Percentiles rank a stretch among this genome's conserved stretches.
Conservation (phyloP, 1,140 invertebrate species). For the Probaryconus sp. region DNA sequence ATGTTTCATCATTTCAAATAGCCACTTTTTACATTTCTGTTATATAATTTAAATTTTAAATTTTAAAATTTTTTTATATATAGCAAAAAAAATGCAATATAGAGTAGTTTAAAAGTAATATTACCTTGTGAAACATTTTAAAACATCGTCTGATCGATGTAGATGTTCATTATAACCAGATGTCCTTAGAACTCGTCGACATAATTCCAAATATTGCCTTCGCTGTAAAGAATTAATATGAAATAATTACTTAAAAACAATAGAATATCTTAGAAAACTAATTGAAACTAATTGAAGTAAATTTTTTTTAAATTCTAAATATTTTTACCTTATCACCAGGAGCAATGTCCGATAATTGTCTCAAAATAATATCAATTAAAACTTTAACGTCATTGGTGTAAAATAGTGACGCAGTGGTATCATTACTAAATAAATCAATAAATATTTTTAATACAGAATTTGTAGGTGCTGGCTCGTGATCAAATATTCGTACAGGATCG, state of each 20-base stretch:
- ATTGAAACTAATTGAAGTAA: too few species aligned
- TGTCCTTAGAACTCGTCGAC: constrained; percentile 86
- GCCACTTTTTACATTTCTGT: too few species aligned
- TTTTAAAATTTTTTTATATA: background rate
- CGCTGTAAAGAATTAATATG: constrained; percentile 79
- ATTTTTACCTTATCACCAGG: constrained; percentile 88
- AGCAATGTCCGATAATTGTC: constrained; percentile 91
- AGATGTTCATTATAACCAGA: constrained; percentile 86
- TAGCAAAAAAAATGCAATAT: constrained; percentile 1
- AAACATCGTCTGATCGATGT: constrained; percentile 86
- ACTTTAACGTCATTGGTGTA: constrained; percentile 97
- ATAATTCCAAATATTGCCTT: constrained; percentile 86
- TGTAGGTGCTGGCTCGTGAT: constrained; percentile 86
- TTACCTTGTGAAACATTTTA: constrained; percentile 86
- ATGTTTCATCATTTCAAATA: too few species aligned
- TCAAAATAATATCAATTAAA: constrained; percentile 92
- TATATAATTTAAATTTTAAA: too few species aligned
- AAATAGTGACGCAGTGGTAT: constrained; percentile 88
- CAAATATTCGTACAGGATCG: constrained; percentile 91
- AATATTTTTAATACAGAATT: constrained; percentile 94
- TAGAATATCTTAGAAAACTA: too few species aligned
- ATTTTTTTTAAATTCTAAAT: constrained; percentile 22
- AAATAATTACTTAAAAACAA: constrained; percentile 15
- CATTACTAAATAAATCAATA: constrained; percentile 88
- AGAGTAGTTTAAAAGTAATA: constrained; percentile 6